These are phyloP conservation scores for Lottia gigantea DNA, from an alignment of 2,888 invertebrate genomes.

Conservation along the genomic window DNA sequence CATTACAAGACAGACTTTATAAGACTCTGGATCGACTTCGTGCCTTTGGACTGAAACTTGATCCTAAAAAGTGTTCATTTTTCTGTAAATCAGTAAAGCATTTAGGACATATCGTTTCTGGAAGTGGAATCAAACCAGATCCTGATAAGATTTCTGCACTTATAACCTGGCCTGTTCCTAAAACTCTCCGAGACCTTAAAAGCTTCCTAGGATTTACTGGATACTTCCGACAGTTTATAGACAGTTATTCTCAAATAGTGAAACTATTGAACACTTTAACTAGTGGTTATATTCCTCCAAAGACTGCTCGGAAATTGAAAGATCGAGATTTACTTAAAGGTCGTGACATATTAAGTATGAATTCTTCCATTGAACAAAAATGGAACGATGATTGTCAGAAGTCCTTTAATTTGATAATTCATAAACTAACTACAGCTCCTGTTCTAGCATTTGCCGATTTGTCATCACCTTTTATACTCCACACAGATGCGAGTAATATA, in stretches of 20 bases:
- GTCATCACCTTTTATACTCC: neutral
- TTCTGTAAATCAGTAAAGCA: neutral
- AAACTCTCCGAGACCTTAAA: neutral
- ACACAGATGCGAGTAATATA: neutral
- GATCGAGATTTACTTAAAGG: neutral
- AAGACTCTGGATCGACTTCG: constrained; percentile 3
- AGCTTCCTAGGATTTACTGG: neutral
- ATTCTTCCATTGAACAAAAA: neutral
- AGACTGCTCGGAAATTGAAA: neutral
- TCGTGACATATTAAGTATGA: neutral
- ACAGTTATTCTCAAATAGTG: constrained; percentile 4
- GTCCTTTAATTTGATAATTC: neutral
- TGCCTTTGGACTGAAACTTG: constrained; percentile 14
- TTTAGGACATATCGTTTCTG: constrained; percentile 9
- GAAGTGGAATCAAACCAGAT: neutral
- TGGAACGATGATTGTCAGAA: neutral
- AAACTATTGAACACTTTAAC: neutral
- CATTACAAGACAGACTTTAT: neutral
- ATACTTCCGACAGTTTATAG: neutral
- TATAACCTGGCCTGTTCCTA: neutral
- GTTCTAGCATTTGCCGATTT: neutral
- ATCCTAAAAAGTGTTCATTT: constrained; percentile 17
- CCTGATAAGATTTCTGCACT: constrained; percentile 3
- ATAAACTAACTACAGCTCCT: neutral
- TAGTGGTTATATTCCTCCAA: neutral